Percentiles rank a stretch among this genome's conserved stretches.
Evolutionary conservation across 2,113 vertebrate species (phyloP).

Genomic region (Ophthalmolycus amberensis): DNA sequence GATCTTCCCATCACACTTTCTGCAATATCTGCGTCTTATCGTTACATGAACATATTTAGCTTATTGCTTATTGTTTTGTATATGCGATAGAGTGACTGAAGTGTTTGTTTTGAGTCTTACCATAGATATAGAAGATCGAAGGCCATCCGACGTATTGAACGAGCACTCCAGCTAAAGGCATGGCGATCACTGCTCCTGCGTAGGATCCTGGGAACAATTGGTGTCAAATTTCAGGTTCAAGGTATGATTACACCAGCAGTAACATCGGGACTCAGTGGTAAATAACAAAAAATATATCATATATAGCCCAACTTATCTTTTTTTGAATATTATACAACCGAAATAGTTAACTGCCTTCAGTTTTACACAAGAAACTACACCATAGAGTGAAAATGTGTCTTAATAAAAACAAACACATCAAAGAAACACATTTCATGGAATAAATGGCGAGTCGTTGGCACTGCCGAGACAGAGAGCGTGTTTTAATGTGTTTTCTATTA

Average conservation of each 20-base stretch:
- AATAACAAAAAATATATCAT: slow-evolving; percentile 11
- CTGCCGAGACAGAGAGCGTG: slow-evolving; percentile 30
- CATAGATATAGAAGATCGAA: slow-evolving; percentile 97
- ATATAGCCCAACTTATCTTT: not conserved
- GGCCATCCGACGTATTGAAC: slow-evolving; percentile 97
- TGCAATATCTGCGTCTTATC: not conserved
- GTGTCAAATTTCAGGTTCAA: slow-evolving; percentile 11
- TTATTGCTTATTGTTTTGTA: not conserved
- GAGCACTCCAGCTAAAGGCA: slow-evolving; percentile 94
- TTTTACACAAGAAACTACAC: not conserved
- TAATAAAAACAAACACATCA: slow-evolving; percentile 31
- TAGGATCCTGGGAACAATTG: slow-evolving; percentile 89
- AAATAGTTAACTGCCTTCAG: not conserved
- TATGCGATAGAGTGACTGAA: not conserved
- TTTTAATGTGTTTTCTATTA: slow-evolving; percentile 66
- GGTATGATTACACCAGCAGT: not conserved
- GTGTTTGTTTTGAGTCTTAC: slow-evolving; percentile 80
- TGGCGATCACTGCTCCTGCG: slow-evolving; percentile 95
- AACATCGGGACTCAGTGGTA: not conserved
- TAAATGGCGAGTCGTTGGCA: slow-evolving; percentile 27
- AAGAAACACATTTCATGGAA: slow-evolving; percentile 53
- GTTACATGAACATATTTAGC: not conserved
- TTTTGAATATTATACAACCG: not conserved
- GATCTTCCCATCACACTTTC: not conserved
- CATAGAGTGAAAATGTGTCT: slow-evolving; percentile 9